Percentiles rank a stretch among this genome's conserved stretches.
These are phyloP conservation scores for Limnodromus scolopaceus DNA, from an alignment of 2,797 vertebrate genomes.

Conservation along the genomic window DNA sequence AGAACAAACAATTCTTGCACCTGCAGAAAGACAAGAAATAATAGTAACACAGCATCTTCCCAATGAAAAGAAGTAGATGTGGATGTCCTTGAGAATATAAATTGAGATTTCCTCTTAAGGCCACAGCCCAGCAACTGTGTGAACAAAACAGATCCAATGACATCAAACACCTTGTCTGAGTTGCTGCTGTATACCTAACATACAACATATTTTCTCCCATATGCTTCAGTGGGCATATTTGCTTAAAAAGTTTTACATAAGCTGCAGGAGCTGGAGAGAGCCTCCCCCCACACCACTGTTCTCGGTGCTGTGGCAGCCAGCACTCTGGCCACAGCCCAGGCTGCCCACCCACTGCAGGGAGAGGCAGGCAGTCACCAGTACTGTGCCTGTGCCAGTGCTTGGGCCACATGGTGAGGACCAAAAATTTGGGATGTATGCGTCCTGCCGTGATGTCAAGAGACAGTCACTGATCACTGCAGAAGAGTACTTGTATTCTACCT, in stretches of 20 bases:
- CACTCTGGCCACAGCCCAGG: neutral
- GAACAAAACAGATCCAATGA: neutral
- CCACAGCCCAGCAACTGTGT: neutral
- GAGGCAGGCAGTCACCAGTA: fast-evolving
- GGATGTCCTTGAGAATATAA: neutral
- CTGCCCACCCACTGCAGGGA: neutral
- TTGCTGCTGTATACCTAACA: neutral
- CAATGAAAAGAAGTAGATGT: neutral
- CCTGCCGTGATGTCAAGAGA: fast-evolving
- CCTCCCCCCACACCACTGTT: fast-evolving
- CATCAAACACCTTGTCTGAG: neutral
- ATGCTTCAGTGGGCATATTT: too few species aligned
- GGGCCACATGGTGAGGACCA: neutral
- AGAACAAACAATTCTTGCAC: neutral
- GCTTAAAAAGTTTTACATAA: too few species aligned
- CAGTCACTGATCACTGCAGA: neutral
- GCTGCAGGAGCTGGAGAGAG: neutral
- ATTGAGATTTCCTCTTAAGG: neutral
- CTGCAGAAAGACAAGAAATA: neutral
- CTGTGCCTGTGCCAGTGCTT: neutral
- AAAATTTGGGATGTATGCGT: neutral
- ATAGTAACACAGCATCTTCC: neutral
- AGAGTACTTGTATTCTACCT: neutral
- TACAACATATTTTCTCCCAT: neutral
- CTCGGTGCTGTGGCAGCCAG: fast-evolving